phyloP scores from a whole-genome alignment of 30 jellyfish, hydroid and myxozoan genomes.

The Phacellophora camtschatica region DNA sequence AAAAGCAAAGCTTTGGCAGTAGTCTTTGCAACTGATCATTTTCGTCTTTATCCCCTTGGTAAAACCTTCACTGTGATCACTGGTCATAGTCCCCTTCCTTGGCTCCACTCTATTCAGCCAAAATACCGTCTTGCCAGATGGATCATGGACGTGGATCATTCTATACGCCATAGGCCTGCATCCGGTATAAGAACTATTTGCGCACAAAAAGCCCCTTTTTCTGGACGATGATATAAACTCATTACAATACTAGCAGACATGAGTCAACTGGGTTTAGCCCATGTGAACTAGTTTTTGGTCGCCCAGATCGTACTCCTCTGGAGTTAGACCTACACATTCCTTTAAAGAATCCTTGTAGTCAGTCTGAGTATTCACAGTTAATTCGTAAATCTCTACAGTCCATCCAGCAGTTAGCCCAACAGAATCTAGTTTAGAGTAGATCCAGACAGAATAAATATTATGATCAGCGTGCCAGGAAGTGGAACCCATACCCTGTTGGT shows the following conservation, averaged over 20 bases:
- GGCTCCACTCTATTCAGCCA: conserved; percentile 44
- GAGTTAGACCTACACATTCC: background rate
- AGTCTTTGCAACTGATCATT: conserved; percentile 10
- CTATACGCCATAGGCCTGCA: conserved; percentile 25
- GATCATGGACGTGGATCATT: conserved; percentile 51
- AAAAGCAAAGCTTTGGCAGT: conserved; percentile 52
- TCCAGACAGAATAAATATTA: too few relatives aligned
- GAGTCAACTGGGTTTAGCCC: too few relatives aligned
- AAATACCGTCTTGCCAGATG: conserved; percentile 59
- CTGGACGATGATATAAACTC: too few relatives aligned
- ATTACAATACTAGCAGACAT: conserved; percentile 20
- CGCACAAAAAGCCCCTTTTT: too few relatives aligned
- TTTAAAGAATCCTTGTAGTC: background rate
- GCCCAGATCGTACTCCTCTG: background rate
- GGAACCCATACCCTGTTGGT: too few relatives aligned
- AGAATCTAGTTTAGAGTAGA: too few relatives aligned
- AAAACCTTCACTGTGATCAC: conserved; percentile 9
- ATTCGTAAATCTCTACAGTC: too few relatives aligned
- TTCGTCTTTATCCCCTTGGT: conserved; percentile 28
- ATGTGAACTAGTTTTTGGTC: too few relatives aligned
- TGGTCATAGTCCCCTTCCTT: conserved; percentile 56
- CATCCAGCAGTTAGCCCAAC: too few relatives aligned
- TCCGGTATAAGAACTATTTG: too few relatives aligned
- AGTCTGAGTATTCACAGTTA: too few relatives aligned
- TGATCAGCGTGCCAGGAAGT: too few relatives aligned